Base-by-base conservation (phyloP, 2,888 invertebrate genomes). In the Pterobdella sp. region DNA sequence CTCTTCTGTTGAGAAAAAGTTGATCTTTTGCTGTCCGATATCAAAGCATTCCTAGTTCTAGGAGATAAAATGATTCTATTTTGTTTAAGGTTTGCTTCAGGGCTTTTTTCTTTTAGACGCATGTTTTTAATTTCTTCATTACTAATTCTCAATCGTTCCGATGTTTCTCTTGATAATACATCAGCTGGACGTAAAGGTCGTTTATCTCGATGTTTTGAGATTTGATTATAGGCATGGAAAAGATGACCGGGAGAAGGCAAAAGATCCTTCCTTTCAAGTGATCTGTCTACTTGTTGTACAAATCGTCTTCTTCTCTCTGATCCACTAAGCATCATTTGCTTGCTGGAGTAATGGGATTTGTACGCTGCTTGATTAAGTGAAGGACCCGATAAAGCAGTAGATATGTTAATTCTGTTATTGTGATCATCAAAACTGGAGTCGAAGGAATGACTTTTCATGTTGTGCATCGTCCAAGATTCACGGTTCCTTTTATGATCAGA, bases 361-460 rank as follows among this genome's bases (percentile, higher is more conserved):
- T 22, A 34, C 10, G 26, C 29, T 10, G 35, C 52, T 7, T 31
- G 31, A 26, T 56, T 56, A 18, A 32, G 26, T 10, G 32, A 56
- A 14, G 35, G 1, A 49, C 65, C 71, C 22, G 56, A 26, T 10
- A 10, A 32, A 1, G 35, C 69, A 0, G 35, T 63, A 1, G 37
- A 52, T 4, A 14, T 67, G 18, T 69, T 32, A n/a, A n/a, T 56
- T 1, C 4, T 35, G n/a, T 14, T 14, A 65, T 32, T 42, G 26
- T 72, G 68, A 10, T 76, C 76, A 36, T 76, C 76, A 64, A 76
- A 76, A 56, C 74, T 74, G 29, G 75, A 76, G 37, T 76, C 76
- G 22, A 76, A 60, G 0, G 76, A 76, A 52, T 75, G 76, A 49
- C 72, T 72, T 68, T 75, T 75, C 31, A 60, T 63, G 36, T 75